Percentiles rank a stretch among this genome's conserved stretches.
Evolutionary conservation across 2,113 vertebrate species (phyloP).

Genomic region (Phoenicopterus ruber): DNA sequence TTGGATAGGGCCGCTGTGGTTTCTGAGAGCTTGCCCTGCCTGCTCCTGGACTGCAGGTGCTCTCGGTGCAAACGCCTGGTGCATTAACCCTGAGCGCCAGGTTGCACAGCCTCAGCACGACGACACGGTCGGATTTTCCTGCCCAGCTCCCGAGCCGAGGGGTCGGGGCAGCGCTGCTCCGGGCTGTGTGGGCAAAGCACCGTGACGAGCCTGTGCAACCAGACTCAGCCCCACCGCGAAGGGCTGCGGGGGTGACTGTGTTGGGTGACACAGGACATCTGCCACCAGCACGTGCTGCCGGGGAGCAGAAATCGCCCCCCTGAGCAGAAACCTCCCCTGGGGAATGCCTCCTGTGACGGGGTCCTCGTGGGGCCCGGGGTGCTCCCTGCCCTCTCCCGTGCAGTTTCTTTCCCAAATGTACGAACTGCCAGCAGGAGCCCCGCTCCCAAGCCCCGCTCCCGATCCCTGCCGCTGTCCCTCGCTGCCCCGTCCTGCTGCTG

Average conservation of each 20-base stretch:
- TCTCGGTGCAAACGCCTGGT: too few relatives aligned
- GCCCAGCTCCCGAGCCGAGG: background rate
- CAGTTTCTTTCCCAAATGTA: fast-evolving
- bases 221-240: background rate
- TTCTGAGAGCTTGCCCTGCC: background rate
- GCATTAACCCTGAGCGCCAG: fast-evolving
- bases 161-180: too few relatives aligned
- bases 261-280: background rate
- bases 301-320: background rate
- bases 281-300: background rate
- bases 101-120: too few relatives aligned
- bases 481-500: too few relatives aligned
- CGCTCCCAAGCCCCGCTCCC: too few relatives aligned
- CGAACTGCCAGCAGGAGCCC: too few relatives aligned
- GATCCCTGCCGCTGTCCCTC: too few relatives aligned
- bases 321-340: background rate
- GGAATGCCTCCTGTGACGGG: background rate
- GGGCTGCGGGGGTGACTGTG: too few relatives aligned
- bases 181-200: background rate
- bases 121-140: background rate
- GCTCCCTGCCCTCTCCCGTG: background rate
- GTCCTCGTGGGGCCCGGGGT: fast-evolving
- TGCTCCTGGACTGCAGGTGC: background rate
- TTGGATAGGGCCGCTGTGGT: too few relatives aligned
- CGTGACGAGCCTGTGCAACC: background rate